phyloP scores from a whole-genome alignment of 2,888 invertebrate species.

The Hedya salicella region DNA sequence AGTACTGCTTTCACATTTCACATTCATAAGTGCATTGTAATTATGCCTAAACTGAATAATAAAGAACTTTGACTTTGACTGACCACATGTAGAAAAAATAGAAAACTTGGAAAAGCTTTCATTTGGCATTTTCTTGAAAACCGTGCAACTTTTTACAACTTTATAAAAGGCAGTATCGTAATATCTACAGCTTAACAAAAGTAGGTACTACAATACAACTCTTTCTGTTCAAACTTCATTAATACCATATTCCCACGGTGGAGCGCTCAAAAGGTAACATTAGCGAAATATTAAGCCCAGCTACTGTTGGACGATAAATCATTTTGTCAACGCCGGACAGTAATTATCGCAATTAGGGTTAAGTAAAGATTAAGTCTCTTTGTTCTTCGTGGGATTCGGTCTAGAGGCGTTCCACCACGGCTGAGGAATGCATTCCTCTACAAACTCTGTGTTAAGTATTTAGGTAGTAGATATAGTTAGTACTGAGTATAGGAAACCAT shows the following conservation, averaged over 20 bases:
- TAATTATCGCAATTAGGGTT: constrained; percentile 83
- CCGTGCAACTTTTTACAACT: too few species aligned
- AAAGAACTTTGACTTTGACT: too few species aligned
- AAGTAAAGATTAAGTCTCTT: constrained; percentile 77
- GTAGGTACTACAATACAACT: neutral
- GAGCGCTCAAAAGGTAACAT: constrained; percentile 56
- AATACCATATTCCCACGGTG: constrained; percentile 63
- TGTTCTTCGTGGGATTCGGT: constrained; percentile 60
- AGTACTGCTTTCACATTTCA: too few species aligned
- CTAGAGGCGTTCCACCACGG: constrained; percentile 39
- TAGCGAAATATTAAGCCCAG: constrained; percentile 61
- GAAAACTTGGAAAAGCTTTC: too few species aligned
- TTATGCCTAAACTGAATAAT: too few species aligned
- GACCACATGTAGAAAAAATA: too few species aligned
- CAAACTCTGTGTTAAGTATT: neutral
- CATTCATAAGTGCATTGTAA: too few species aligned
- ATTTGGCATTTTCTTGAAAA: too few species aligned
- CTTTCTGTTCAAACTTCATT: constrained; percentile 41
- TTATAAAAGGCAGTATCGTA: too few species aligned
- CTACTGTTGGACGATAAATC: constrained; percentile 69
- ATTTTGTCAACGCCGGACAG: constrained; percentile 69
- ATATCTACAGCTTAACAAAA: too few species aligned
- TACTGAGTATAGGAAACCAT: neutral
- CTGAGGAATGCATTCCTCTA: constrained; percentile 31
- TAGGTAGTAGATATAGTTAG: neutral